A percentile compares a stretch with the other conserved stretches of the same genome.
These are phyloP conservation scores for Melanotaenia duboulayi DNA, from an alignment of 2,113 vertebrate species.

Conservation along the genomic window DNA sequence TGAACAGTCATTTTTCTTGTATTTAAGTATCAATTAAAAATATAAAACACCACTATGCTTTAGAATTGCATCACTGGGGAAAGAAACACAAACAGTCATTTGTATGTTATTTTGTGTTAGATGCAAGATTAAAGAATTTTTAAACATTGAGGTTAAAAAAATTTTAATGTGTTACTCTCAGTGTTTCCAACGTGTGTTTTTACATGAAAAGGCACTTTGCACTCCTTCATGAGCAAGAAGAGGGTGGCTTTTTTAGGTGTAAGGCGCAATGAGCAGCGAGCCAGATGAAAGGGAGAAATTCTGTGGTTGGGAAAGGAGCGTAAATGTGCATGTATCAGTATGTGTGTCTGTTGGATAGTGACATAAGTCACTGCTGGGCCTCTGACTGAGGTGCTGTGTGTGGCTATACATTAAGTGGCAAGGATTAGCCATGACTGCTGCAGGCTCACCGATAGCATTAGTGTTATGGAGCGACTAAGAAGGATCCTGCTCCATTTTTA, in stretches of 20 bases:
- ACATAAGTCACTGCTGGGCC: conserved; percentile 61
- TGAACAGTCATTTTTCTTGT: not conserved
- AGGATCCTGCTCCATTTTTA: conserved; percentile 64
- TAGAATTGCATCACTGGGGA: not conserved
- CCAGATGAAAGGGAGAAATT: conserved; percentile 57
- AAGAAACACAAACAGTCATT: not conserved
- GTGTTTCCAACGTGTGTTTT: not conserved
- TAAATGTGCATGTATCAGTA: conserved; percentile 19
- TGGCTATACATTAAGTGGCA: conserved; percentile 74
- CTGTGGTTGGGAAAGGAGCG: conserved; percentile 34
- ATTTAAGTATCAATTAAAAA: not conserved
- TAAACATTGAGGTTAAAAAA: not conserved
- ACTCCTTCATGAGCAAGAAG: conserved; percentile 1
- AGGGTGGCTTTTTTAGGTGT: conserved; percentile 8
- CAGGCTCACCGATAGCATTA: conserved; percentile 64
- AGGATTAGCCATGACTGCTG: conserved; percentile 71
- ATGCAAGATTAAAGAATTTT: not conserved
- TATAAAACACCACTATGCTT: not conserved
- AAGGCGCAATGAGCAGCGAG: conserved; percentile 3
- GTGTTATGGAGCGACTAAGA: conserved; percentile 60
- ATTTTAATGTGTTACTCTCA: not conserved
- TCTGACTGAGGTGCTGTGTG: conserved; percentile 56
- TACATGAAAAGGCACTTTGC: conserved; percentile 24
- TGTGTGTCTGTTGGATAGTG: conserved; percentile 50
- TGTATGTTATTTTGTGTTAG: not conserved